These are phyloP conservation scores for Stramonita haemastoma DNA, from an alignment of 2,888 invertebrate species.

Conservation along the genomic window DNA sequence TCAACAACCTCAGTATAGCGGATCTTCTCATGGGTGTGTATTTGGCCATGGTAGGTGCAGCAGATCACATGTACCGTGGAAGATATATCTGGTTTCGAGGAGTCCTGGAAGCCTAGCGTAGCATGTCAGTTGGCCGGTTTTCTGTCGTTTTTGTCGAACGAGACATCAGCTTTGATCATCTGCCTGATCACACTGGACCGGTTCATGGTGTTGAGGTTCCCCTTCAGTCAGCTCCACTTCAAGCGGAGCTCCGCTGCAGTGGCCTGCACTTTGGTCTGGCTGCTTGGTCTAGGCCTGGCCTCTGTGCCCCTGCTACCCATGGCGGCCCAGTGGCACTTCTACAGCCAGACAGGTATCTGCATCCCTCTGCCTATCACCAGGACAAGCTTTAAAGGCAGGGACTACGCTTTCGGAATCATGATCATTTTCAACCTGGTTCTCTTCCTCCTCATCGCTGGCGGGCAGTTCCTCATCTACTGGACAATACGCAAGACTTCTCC, in stretches of 20 bases:
- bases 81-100: slow-evolving; percentile 57
- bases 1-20: slow-evolving; percentile 44
- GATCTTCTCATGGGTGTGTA: slow-evolving; percentile 59
- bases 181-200: slow-evolving; percentile 83
- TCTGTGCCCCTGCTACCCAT: slow-evolving; percentile 67
- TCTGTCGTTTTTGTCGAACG: slow-evolving; percentile 78
- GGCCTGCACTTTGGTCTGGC: slow-evolving; percentile 63
- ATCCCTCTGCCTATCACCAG: slow-evolving; percentile 74
- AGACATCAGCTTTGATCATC: slow-evolving; percentile 82
- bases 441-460: slow-evolving; percentile 71
- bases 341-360: slow-evolving; percentile 70
- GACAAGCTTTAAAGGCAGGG: slow-evolving; percentile 72
- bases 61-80: slow-evolving; percentile 56
- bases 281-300: slow-evolving; percentile 62
- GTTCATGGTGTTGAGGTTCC: slow-evolving; percentile 81
- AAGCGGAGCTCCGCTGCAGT: slow-evolving; percentile 57
- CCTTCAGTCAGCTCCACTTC: slow-evolving; percentile 76
- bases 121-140: slow-evolving; percentile 59
- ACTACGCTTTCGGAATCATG: slow-evolving; percentile 73
- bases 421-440: slow-evolving; percentile 69
- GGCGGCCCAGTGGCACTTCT: slow-evolving; percentile 61
- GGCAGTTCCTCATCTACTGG: slow-evolving; percentile 72
- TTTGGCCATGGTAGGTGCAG: slow-evolving; percentile 55
- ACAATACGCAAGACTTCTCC: slow-evolving; percentile 50
- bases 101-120: slow-evolving; percentile 55